phyloP scores from a whole-genome alignment of 2,113 vertebrate genomes.

The Campylomormyrus numenius region DNA sequence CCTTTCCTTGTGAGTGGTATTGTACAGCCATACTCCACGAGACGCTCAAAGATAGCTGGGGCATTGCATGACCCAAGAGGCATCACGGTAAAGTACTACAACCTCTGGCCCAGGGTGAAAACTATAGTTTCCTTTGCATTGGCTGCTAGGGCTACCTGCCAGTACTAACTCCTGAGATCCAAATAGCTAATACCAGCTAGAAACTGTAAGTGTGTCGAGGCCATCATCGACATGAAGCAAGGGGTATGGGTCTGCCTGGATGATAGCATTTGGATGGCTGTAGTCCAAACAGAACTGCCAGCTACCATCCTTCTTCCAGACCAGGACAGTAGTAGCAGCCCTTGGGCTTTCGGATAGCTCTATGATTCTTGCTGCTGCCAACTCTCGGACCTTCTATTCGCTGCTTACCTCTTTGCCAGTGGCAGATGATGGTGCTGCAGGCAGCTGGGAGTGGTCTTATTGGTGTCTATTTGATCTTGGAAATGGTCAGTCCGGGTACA shows the following conservation, averaged over 20 bases:
- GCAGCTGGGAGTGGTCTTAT: neutral
- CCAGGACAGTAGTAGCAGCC: neutral
- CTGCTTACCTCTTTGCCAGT: neutral
- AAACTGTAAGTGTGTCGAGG: neutral
- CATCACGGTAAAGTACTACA: neutral
- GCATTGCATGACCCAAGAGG: neutral
- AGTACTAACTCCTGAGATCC: neutral
- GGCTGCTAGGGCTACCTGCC: neutral
- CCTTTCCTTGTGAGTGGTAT: neutral
- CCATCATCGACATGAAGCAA: neutral
- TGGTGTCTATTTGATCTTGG: neutral
- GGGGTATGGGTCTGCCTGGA: neutral
- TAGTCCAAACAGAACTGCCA: neutral
- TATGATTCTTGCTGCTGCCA: neutral
- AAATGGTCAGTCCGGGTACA: neutral
- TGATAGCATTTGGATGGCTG: neutral
- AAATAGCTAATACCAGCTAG: neutral
- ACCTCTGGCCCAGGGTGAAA: neutral
- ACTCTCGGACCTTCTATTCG: neutral
- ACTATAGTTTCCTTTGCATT: neutral
- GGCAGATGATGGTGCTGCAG: neutral
- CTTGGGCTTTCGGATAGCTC: neutral
- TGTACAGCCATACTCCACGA: neutral
- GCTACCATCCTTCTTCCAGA: neutral
- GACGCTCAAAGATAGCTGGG: neutral